Evolutionary conservation across 1,140 invertebrate species (phyloP), one percentile per base, ranked within the genome.

Genomic region (Aphaenogaster rudis): DNA sequence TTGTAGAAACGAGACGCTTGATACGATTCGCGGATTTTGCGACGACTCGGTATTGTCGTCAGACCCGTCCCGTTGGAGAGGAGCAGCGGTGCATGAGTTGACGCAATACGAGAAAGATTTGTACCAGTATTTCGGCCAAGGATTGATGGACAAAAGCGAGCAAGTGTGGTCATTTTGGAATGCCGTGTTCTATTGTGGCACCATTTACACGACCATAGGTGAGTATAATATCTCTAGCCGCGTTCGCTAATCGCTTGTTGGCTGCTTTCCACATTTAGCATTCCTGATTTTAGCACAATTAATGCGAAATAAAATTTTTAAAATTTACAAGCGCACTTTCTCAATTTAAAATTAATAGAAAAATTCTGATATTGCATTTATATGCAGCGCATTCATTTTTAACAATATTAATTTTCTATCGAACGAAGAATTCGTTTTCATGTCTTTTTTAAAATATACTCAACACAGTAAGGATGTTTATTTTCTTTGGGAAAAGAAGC

Each of bases 181-280:
- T 92, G 96, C 98, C 0, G 97, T 99, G 90, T 98, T 99, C 93
- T 99, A 98, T 93, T 98, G 98, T 86, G 97, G 98, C 57, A 99
- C 99, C 8, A 97, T 99, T 90, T 99, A 98, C 92, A 99, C 99
- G 0, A 99, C 99, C 3, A 99, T 99, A 91, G 98, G 98, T 99
- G 92, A 96, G 96, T 95, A 82, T 13, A 84, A 50, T 72, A 74
- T 61, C n/a, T 81, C 21, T 57, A 45, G 45, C 7, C 4, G 17
- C 39, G 17, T 52, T 66, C 8, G n/a, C 8, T 59, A 57, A 45
- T 79, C 28, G 33, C 5, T 21, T 21, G 48, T 48, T 66, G 17
- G 52, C 36, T n/a, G 13, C 15, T 57, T 11, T 15, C 0, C 66
- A 17, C 0, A 15, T 67, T 21, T 33, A 61, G 39, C 15, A 45